phyloP scores from a whole-genome alignment of 2,888 invertebrate genomes.

The Teleogryllus oceanicus region DNA sequence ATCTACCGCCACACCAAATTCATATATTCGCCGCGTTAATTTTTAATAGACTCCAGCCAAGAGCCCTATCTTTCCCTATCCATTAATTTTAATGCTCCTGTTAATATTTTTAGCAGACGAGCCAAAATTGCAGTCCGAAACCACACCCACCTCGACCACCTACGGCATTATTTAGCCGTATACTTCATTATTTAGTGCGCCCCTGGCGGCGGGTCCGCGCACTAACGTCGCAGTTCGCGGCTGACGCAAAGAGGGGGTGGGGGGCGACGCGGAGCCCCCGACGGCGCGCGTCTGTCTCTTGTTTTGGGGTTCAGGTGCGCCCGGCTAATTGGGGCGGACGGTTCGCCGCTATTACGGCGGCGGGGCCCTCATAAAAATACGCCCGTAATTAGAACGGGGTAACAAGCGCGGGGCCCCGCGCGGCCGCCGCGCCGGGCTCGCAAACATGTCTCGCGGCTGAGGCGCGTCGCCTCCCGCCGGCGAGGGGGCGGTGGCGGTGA shows the following conservation, averaged over 20 bases:
- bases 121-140: background rate
- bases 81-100: background rate
- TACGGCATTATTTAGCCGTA: background rate
- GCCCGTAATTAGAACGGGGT: background rate
- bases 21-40: too few species aligned
- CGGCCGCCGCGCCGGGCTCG: background rate
- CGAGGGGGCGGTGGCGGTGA: too few species aligned
- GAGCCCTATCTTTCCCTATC: background rate
- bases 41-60: too few species aligned
- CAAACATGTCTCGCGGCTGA: too few species aligned
- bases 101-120: background rate
- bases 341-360: background rate
- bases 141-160: background rate
- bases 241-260: background rate
- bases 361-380: background rate
- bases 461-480: too few species aligned
- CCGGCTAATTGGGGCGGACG: conserved; percentile 6
- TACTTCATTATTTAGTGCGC: background rate
- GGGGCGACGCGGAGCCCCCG: background rate
- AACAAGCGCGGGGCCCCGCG: background rate
- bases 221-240: background rate
- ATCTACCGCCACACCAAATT: too few species aligned
- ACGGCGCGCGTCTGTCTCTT: background rate
- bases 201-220: background rate
- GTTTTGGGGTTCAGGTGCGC: conserved; percentile 18